phyloP scores from a whole-genome alignment of 2,888 invertebrate genomes.

The Lithophane ornitopus region DNA sequence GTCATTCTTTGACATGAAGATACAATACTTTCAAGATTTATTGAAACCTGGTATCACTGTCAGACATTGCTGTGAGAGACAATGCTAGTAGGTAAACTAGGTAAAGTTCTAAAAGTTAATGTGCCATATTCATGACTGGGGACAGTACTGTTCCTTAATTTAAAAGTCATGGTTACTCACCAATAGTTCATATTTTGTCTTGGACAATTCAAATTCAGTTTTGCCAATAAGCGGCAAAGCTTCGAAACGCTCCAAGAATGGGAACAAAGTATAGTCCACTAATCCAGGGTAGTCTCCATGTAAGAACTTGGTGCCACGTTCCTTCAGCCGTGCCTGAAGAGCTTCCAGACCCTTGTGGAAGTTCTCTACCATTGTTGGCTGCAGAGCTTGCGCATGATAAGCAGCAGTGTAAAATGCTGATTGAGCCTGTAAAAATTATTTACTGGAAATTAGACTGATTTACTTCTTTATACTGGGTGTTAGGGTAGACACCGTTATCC shows the following conservation, averaged over 20 bases:
- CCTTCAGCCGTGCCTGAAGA: conserved; percentile 92
- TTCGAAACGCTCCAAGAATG: conserved; percentile 93
- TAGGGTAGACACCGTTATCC: no score
- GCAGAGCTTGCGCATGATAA: conserved; percentile 80
- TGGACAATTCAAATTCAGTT: conserved; percentile 92
- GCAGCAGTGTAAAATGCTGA: conserved; percentile 90
- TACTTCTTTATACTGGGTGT: neutral
- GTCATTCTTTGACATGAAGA: neutral
- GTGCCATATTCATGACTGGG: neutral
- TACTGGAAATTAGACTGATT: neutral
- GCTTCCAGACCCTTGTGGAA: conserved; percentile 91
- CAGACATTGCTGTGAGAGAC: neutral
- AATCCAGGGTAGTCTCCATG: conserved; percentile 93
- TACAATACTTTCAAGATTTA: neutral
- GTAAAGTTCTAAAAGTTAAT: neutral
- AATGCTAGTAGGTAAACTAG: neutral
- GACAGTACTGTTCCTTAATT: neutral
- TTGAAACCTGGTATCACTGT: neutral
- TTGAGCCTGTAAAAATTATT: conserved; percentile 81
- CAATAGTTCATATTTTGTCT: conserved; percentile 92
- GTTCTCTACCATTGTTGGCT: conserved; percentile 85
- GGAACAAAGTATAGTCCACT: conserved; percentile 96
- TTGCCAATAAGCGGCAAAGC: conserved; percentile 91
- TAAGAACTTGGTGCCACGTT: conserved; percentile 92
- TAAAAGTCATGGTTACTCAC: conserved; percentile 83